Percentiles rank a stretch among this genome's conserved stretches.
Evolutionary conservation across 2,797 vertebrate species (phyloP).

Genomic region (Craterocephalus amniculus): DNA sequence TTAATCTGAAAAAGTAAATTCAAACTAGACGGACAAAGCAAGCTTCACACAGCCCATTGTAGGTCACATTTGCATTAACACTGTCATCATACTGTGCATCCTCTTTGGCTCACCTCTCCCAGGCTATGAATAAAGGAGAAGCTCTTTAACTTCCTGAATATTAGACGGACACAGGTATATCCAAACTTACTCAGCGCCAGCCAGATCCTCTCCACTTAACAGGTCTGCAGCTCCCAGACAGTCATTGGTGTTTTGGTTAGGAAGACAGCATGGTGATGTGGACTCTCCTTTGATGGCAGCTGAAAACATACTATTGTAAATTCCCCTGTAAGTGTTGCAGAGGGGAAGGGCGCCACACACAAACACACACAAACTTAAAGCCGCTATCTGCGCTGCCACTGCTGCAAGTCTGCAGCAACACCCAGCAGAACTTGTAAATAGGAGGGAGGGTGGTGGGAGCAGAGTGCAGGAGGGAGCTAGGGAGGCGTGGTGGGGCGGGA

Average conservation of each 20-base stretch:
- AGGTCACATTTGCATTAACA: not conserved
- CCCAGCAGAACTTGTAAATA: slow-evolving; percentile 89
- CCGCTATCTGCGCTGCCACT: slow-evolving; percentile 54
- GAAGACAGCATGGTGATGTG: slow-evolving; percentile 66
- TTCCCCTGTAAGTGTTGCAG: slow-evolving; percentile 58
- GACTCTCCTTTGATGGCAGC: slow-evolving; percentile 72
- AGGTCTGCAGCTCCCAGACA: slow-evolving; percentile 49
- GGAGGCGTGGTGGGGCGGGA: slow-evolving; percentile 57
- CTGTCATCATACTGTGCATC: not conserved
- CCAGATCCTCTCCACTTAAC: slow-evolving; percentile 59
- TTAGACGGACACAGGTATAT: slow-evolving; percentile 42
- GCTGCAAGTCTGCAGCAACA: slow-evolving; percentile 72
- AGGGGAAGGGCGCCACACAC: slow-evolving; percentile 33
- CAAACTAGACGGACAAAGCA: not conserved
- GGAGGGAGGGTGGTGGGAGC: slow-evolving; percentile 71
- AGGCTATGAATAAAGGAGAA: not conserved
- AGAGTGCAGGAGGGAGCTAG: slow-evolving; percentile 34
- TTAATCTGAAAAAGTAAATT: not conserved
- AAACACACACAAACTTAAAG: slow-evolving; percentile 36
- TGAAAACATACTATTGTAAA: slow-evolving; percentile 72
- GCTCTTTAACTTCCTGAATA: not conserved
- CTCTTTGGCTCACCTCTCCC: no score
- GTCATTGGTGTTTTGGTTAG: slow-evolving; percentile 56
- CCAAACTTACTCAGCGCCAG: slow-evolving; percentile 58
- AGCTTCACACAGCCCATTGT: not conserved